Evolutionary conservation across 92 coral and sea anemone genomes (phyloP), one percentile per base, ranked within the genome.

Genomic region (Epizoanthus illoricatus): DNA sequence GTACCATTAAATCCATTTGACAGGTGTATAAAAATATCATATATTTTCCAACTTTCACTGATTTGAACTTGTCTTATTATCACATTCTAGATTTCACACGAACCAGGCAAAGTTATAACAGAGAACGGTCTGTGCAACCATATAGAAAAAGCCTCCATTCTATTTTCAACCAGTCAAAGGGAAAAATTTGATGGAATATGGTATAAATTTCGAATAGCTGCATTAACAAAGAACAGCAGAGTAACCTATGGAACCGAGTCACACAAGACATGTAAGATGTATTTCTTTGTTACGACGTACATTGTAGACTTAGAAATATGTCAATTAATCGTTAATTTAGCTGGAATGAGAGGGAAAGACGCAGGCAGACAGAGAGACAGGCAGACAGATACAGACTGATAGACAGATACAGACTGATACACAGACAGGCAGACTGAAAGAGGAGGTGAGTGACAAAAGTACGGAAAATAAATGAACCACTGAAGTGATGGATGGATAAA

Each of bases 181-280:
- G 20, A n/a, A 1, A 78, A 62, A 15, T 78, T 78, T 41, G 42
- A 63, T 23, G 82, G 82, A 78, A 63, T 78, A 61, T 78, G 33
- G 39, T 78, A 78, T 20, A 78, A 78, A 19, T 78, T 78, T 78
- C 82, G 82, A 8, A 42, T 63, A 19, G 69, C 60, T 23, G 82
- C 82, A 42, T 63, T 78, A 41, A 62, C 82, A 78, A 70, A 62
- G 71, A 62, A 78, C 58, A 43, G 82, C 71, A 78, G 71, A n/a
- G 55, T 62, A 15, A 17, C 47, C 7, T 62, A 42, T n/a, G 82
- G 82, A 78, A 20, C 82, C 0, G 82, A 62, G 13, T 78, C 82
- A 21, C 3, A 56, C 5, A 4, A 62, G 3, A 42, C 42, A 42
- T 78, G 82, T 78, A 41, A 61, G 82, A 21, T 56, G 6, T 47